Percentiles rank a stretch among this genome's conserved stretches.
phyloP scores from a whole-genome alignment of 2,113 vertebrate genomes.

The Pangasianodon hypophthalmus region DNA sequence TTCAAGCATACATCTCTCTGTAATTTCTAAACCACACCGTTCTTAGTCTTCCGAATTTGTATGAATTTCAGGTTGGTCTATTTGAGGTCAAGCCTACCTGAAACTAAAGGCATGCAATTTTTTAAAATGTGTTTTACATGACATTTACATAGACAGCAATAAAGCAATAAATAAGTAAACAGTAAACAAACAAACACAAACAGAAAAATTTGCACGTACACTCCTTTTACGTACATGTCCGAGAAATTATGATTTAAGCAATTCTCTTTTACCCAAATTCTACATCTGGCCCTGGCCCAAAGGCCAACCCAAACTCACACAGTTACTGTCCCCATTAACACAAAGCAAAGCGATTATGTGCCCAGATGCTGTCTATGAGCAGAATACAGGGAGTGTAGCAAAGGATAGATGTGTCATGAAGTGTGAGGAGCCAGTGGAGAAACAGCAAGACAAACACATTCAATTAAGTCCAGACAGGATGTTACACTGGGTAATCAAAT shows the following conservation, averaged over 20 bases:
- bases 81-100: neutral
- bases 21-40: too few species aligned
- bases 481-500: too few species aligned
- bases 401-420: neutral
- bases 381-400: conserved; percentile 2
- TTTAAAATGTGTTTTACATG: too few species aligned
- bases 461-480: neutral
- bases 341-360: conserved; percentile 27
- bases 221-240: neutral
- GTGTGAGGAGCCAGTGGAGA: neutral
- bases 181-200: neutral
- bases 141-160: too few species aligned
- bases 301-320: conserved; percentile 11
- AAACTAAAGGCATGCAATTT: neutral
- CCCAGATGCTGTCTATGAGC: neutral
- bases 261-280: neutral
- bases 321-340: conserved; percentile 8
- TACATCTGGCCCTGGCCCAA: neutral
- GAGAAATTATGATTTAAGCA: neutral
- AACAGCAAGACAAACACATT: neutral
- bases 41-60: too few species aligned
- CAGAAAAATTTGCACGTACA: neutral
- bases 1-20: too few species aligned
- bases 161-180: too few species aligned
- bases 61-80: neutral